These are phyloP conservation scores for Sinocyclocheilus grahami DNA, from an alignment of 2,113 vertebrate species.

Conservation along the genomic window DNA sequence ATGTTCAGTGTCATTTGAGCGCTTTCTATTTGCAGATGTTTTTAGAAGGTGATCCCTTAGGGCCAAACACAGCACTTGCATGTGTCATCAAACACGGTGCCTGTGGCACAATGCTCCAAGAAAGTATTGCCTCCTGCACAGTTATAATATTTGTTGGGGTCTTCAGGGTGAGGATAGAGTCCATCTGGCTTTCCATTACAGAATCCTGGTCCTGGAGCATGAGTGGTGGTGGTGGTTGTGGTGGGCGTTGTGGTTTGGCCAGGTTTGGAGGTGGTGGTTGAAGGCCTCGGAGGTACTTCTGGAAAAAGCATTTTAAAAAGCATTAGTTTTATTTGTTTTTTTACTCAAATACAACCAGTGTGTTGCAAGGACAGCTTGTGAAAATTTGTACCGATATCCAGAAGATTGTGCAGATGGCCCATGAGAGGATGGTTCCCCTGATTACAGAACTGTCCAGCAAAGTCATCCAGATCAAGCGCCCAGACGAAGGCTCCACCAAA, in stretches of 20 bases:
- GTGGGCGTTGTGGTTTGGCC: conserved; percentile 48
- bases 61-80: conserved; percentile 76
- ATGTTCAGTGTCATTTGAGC: neutral
- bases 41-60: neutral
- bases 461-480: conserved; percentile 86
- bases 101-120: conserved; percentile 36
- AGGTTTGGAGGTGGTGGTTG: conserved; percentile 3
- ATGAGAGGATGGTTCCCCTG: conserved; percentile 77
- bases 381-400: conserved; percentile 66
- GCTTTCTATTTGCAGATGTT: neutral
- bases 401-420: conserved; percentile 70
- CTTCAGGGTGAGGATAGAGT: conserved; percentile 64
- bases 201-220: conserved; percentile 68
- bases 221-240: conserved; percentile 60
- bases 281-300: conserved; percentile 37
- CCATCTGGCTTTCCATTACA: conserved; percentile 76
- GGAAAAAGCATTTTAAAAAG: neutral
- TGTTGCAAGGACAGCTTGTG: neutral
- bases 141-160: conserved; percentile 64
- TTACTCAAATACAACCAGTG: neutral
- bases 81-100: conserved; percentile 63
- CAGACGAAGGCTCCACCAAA: conserved; percentile 85
- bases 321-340: neutral
- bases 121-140: conserved; percentile 66
- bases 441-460: conserved; percentile 77